phyloP scores from a whole-genome alignment of 2,888 invertebrate genomes.

The Tenthredo distinguenda region DNA sequence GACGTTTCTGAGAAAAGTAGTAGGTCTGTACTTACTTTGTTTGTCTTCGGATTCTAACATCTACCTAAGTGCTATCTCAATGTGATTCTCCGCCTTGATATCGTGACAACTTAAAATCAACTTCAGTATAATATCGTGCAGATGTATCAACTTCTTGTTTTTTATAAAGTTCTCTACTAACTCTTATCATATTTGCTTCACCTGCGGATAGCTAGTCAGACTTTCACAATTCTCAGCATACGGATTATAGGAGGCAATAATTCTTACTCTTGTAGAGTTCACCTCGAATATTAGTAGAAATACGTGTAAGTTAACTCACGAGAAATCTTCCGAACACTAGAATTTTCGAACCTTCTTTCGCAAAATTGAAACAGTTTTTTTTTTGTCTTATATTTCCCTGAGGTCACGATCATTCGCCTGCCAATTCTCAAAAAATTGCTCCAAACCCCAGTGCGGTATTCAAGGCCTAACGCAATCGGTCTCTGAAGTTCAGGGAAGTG shows the following conservation, averaged over 20 bases:
- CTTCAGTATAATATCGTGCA: background rate
- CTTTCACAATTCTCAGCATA: background rate
- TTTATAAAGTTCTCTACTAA: background rate
- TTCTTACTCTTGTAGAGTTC: background rate
- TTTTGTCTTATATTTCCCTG: background rate
- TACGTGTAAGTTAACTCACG: background rate
- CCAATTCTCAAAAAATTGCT: background rate
- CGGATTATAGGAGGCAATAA: background rate
- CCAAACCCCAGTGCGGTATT: too few species aligned
- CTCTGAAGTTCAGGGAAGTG: background rate
- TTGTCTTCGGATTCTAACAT: background rate
- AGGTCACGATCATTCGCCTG: background rate
- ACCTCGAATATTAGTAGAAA: background rate
- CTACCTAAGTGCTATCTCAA: background rate
- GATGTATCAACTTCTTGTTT: background rate
- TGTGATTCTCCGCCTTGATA: background rate
- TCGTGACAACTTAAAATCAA: background rate
- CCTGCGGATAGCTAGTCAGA: background rate
- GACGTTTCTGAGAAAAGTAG: background rate
- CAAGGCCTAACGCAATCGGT: too few species aligned
- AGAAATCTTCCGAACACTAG: background rate
- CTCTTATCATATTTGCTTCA: background rate
- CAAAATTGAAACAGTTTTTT: too few species aligned
- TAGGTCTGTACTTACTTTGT: background rate
- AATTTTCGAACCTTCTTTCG: background rate